Percentiles rank a stretch among this genome's conserved stretches.
phyloP scores from a whole-genome alignment of 2,888 invertebrate species.

The Mylabris sibirica region DNA sequence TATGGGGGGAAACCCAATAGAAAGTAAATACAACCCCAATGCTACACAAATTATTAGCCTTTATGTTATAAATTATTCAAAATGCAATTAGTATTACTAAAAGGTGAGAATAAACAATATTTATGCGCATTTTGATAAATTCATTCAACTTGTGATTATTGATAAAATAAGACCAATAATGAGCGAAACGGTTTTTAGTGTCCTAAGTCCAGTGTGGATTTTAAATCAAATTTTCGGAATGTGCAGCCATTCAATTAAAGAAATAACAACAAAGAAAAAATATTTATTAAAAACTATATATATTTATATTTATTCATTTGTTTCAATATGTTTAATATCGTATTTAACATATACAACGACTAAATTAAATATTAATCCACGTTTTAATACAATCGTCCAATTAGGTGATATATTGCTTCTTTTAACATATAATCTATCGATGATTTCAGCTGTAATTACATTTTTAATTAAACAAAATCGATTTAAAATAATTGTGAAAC shows the following conservation, averaged over 20 bases:
- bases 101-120: slow-evolving; percentile 1
- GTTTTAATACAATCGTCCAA: slow-evolving; percentile 33
- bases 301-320: slow-evolving; percentile 8
- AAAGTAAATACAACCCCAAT: not conserved
- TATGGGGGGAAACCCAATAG: not conserved
- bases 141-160: not conserved
- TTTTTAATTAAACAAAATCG: slow-evolving; percentile 30
- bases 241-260: slow-evolving; percentile 24
- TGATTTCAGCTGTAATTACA: slow-evolving; percentile 30
- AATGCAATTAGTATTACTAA: slow-evolving; percentile 14
- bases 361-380: slow-evolving; percentile 21
- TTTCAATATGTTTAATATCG: slow-evolving; percentile 10
- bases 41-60: not conserved
- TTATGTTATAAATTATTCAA: slow-evolving; percentile 20
- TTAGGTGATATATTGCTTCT: slow-evolving; percentile 33
- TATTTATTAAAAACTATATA: slow-evolving; percentile 12
- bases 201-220: slow-evolving; percentile 28
- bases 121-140: not conserved
- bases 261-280: not conserved
- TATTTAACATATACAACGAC: slow-evolving; percentile 30
- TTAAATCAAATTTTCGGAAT: slow-evolving; percentile 36
- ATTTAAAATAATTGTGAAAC: slow-evolving; percentile 19
- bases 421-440: slow-evolving; percentile 31
- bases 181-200: slow-evolving; percentile 17
- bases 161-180: not conserved